These are phyloP conservation scores for Bothrops jararaca DNA, from an alignment of 2,113 vertebrate genomes.

Conservation along the genomic window DNA sequence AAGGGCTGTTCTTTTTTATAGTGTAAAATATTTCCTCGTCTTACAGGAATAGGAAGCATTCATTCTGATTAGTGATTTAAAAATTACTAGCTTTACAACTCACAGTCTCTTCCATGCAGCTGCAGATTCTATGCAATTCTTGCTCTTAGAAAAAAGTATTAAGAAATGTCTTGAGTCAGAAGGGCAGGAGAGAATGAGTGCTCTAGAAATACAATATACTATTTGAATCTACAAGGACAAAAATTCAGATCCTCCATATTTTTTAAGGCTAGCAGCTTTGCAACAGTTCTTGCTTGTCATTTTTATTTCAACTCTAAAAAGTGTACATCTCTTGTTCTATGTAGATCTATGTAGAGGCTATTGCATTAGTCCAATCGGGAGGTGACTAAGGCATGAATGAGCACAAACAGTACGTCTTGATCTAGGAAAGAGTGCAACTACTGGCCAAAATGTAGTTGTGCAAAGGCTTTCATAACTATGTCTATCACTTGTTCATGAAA, in stretches of 20 bases:
- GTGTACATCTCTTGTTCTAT: neutral
- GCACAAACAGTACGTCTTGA: neutral
- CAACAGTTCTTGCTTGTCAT: neutral
- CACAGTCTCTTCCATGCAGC: neutral
- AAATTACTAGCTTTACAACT: neutral
- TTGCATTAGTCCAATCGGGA: neutral
- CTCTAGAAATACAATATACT: neutral
- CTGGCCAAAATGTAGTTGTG: neutral
- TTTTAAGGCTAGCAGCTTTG: neutral
- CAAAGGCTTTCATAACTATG: neutral
- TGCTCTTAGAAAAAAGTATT: neutral
- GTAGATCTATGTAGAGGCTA: neutral
- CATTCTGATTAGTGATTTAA: neutral
- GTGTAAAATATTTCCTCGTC: conserved; percentile 42
- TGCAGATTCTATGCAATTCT: neutral
- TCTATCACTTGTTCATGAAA: neutral
- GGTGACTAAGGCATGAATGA: neutral
- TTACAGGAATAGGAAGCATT: conserved; percentile 46
- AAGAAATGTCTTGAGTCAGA: neutral
- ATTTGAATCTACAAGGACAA: neutral
- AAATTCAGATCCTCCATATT: neutral
- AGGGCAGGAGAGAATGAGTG: neutral
- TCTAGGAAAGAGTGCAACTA: neutral
- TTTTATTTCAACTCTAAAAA: neutral
- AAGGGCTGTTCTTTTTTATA: accelerated